Evolutionary conservation across 2,888 invertebrate species (phyloP), one percentile per base, ranked within the genome.

Genomic region (Macrophya annulata): DNA sequence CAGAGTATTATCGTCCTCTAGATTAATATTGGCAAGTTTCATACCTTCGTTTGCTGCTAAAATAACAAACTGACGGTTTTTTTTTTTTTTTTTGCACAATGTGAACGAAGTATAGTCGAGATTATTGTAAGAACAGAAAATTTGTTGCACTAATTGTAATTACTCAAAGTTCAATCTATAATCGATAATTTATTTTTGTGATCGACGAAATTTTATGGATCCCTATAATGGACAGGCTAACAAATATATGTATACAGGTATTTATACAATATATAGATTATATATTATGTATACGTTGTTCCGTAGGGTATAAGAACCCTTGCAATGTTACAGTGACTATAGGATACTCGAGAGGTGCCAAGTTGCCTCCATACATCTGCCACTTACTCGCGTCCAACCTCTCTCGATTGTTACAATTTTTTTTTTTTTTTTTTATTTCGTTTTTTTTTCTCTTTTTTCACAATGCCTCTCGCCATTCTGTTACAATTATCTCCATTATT

Each of bases 401-500:
- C 90, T 91, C 91, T 91, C 91, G 89, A 89, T 90, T 88, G 90
- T 90, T 90, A 90, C 90, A 88, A 87, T 90, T 90, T 87, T 86
- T 86, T 65, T 79, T 82, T 76, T 59, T 43, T 68, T 65, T 51
- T 83, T 86, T 85, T 85, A 85, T 68, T 74, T 82, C 85, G 43
- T 51, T 59, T 65, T 45, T 83, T 86, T 85, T 85, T 86, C 74
- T 85, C 74, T 55, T 83, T 71, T 59, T 48, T 89, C 89, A 91
- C 92, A 92, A 92, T 92, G 91, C 91, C 91, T 89, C 91, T 92
- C 92, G 83, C 83, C 92, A 92, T 92, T 93, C 93, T 90, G 92
- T 91, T 89, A 93, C 93, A 93, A 93, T 93, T 93, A 92, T 92
- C 92, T 91, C 91, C 89, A 92, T 92, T 92, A 92, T 92, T 90